A percentile compares a stretch with the other conserved stretches of the same genome.
Conservation (phyloP, 2,888 invertebrate species). For the Trisateles emortualis region DNA sequence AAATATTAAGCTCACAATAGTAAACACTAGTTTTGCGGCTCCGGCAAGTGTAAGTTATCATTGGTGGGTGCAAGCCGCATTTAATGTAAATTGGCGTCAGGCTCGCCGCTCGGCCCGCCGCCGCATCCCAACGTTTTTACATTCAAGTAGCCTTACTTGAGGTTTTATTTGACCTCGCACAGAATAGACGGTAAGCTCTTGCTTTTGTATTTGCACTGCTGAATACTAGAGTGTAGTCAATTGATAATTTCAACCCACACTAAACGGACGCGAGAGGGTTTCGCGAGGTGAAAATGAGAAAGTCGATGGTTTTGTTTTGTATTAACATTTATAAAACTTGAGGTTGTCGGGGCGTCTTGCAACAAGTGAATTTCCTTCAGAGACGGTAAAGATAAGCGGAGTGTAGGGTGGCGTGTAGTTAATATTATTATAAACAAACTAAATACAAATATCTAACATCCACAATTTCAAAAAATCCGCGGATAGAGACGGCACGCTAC, state of each 20-base stretch:
- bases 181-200: conserved; percentile 71
- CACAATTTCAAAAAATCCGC: conserved; percentile 62
- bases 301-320: conserved; percentile 59
- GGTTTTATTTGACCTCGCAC: conserved; percentile 74
- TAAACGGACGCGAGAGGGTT: conserved; percentile 60
- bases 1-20: conserved; percentile 54
- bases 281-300: conserved; percentile 66
- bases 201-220: conserved; percentile 73
- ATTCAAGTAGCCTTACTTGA: conserved; percentile 80
- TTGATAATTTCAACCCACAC: conserved; percentile 67
- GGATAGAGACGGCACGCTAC: conserved; percentile 70
- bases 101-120: conserved; percentile 59
- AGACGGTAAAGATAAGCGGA: conserved; percentile 46
- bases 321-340: conserved; percentile 62
- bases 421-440: conserved; percentile 23
- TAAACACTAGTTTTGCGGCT: conserved; percentile 60
- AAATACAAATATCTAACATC: conserved; percentile 50
- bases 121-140: conserved; percentile 78
- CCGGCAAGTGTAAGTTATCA: conserved; percentile 75
- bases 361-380: conserved; percentile 62
- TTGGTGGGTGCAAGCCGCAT: conserved; percentile 76
- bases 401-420: conserved; percentile 20
- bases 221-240: conserved; percentile 72
- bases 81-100: conserved; percentile 83
- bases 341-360: conserved; percentile 55